Conservation (phyloP, 2,888 invertebrate genomes). For the Rhaphigaster nebulosa region DNA sequence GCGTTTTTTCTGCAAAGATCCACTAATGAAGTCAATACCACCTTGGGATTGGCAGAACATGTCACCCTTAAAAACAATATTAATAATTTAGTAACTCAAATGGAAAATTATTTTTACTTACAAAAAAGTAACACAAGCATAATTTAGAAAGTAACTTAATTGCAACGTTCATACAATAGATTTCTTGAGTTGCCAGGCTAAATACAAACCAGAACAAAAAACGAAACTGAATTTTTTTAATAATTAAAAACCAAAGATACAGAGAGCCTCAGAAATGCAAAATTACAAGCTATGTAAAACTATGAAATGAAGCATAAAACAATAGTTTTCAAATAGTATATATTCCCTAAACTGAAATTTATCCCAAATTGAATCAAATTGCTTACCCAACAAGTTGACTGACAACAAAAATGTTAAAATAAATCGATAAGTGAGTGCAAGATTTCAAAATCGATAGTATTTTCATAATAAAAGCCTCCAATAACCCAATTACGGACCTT, state of each 20-base stretch:
- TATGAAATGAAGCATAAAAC: neutral
- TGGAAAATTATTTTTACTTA: neutral
- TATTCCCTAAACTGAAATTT: too few species aligned
- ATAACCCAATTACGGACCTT: too few species aligned
- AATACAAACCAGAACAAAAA: neutral
- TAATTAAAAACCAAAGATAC: neutral
- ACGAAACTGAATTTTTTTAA: neutral
- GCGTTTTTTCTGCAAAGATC: conserved; percentile 70
- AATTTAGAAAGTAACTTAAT: neutral
- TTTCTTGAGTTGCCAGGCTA: neutral
- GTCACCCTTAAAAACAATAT: conserved; percentile 76
- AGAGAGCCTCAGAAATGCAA: neutral
- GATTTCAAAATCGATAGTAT: too few species aligned
- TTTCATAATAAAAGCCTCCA: too few species aligned
- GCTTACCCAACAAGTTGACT: too few species aligned
- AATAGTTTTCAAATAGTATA: neutral
- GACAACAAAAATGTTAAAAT: too few species aligned
- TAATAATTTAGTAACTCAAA: neutral
- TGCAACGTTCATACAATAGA: neutral
- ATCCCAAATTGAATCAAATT: too few species aligned
- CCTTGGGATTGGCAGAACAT: conserved; percentile 82
- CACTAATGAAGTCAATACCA: conserved; percentile 65
- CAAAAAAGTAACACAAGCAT: neutral
- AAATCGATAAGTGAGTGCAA: too few species aligned
- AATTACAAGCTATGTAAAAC: too few species aligned